Conservation (phyloP, 1,140 invertebrate genomes). For the Drosophila nigrodunni region DNA sequence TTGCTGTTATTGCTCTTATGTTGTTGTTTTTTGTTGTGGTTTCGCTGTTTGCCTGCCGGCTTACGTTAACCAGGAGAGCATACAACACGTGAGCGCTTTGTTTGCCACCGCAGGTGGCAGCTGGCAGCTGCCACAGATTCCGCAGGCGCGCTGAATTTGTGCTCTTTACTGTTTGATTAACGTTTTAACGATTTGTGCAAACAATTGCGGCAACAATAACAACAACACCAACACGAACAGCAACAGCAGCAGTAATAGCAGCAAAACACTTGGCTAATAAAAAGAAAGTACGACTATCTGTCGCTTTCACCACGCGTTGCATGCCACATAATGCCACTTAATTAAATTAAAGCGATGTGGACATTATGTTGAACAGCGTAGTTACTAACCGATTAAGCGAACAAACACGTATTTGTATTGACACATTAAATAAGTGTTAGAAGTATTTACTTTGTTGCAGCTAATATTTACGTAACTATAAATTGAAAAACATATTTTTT, state of each 20-base stretch:
- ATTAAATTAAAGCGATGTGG: constrained; percentile 36
- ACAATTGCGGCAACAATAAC: constrained; percentile 69
- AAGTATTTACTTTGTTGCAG: constrained; percentile 13
- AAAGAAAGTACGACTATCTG: neutral
- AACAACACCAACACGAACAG: constrained; percentile 52
- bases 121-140: constrained; percentile 20
- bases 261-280: constrained; percentile 13
- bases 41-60: constrained; percentile 45
- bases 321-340: constrained; percentile 40
- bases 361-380: constrained; percentile 13
- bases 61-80: constrained; percentile 62
- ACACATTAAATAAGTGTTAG: constrained; percentile 12
- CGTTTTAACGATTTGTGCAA: constrained; percentile 80
- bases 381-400: constrained; percentile 9
- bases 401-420: constrained; percentile 30
- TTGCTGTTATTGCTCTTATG: constrained; percentile 14
- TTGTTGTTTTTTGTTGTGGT: constrained; percentile 21
- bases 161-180: constrained; percentile 80
- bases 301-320: constrained; percentile 4
- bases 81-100: constrained; percentile 49
- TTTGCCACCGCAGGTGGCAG: constrained; percentile 43
- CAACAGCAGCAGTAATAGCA: constrained; percentile 27
- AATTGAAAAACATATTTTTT: too few relatives aligned
- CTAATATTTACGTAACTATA: neutral
- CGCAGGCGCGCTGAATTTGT: constrained; percentile 62